phyloP scores from a whole-genome alignment of 2,888 invertebrate genomes.

The Operophtera brumata region DNA sequence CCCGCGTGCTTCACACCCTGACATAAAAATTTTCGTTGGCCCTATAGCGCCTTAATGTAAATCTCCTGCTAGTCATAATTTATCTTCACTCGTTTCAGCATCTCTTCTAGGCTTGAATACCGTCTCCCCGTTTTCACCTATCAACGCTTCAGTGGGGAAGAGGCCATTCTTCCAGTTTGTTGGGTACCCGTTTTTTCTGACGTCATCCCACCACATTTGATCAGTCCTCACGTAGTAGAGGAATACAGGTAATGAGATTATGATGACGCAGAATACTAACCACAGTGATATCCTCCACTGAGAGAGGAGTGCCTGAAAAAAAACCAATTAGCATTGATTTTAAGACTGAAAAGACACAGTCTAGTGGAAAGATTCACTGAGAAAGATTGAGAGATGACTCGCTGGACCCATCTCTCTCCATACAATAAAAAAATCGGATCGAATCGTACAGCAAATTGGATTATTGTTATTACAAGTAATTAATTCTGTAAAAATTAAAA shows the following conservation, averaged over 20 bases:
- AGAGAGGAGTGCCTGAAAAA: conserved; percentile 42
- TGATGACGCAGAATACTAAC: conserved; percentile 10
- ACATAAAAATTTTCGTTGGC: too few relatives aligned
- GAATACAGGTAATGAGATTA: conserved; percentile 9
- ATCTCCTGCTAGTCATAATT: background rate
- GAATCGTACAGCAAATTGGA: too few relatives aligned
- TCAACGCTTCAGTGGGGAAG: conserved; percentile 42
- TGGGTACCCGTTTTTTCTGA: conserved; percentile 70
- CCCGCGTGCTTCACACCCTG: too few relatives aligned
- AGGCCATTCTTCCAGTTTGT: conserved; percentile 62
- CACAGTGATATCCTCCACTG: conserved; percentile 51
- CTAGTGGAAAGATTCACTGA: too few relatives aligned
- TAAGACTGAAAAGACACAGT: too few relatives aligned
- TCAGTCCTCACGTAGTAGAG: conserved; percentile 12
- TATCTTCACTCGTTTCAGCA: background rate
- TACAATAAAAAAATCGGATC: too few relatives aligned
- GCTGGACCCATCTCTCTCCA: too few relatives aligned
- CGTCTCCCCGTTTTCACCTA: conserved; percentile 14
- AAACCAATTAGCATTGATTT: background rate
- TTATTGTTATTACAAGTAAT: too few relatives aligned
- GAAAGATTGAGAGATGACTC: too few relatives aligned
- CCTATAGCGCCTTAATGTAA: too few relatives aligned
- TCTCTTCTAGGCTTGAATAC: conserved; percentile 3
- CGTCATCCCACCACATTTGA: conserved; percentile 47
- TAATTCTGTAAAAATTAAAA: too few relatives aligned